Conservation (phyloP, 2,888 invertebrate species). For the Terebella lapidaria region DNA sequence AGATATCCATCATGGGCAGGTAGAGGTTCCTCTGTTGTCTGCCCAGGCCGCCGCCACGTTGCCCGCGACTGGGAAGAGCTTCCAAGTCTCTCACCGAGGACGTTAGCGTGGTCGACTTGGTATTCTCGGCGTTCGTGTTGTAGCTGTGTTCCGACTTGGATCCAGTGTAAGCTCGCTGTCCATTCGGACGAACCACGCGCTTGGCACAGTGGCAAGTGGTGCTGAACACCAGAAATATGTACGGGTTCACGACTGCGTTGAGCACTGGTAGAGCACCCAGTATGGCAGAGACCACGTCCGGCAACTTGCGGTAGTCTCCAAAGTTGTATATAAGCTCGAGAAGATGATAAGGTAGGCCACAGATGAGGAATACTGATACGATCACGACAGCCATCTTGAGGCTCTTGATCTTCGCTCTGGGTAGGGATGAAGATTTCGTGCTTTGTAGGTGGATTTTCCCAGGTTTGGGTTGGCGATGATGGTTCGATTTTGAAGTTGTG, state of each 20-base stretch:
- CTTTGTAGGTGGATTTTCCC: conserved; percentile 41
- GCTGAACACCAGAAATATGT: conserved; percentile 48
- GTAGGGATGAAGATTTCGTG: conserved; percentile 43
- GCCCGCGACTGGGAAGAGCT: too few relatives aligned
- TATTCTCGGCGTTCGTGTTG: too few relatives aligned
- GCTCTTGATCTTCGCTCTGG: conserved; percentile 51
- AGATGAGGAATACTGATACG: conserved; percentile 45
- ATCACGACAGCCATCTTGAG: conserved; percentile 52
- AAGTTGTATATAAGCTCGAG: conserved; percentile 49
- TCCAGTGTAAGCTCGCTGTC: too few relatives aligned
- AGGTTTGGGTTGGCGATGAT: conserved; percentile 21
- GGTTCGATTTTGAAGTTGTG: conserved; percentile 31
- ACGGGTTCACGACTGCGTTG: conserved; percentile 49
- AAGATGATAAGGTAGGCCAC: conserved; percentile 47
- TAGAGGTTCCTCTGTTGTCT: too few relatives aligned
- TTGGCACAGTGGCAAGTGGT: conserved; percentile 6
- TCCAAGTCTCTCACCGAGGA: too few relatives aligned
- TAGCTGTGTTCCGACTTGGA: too few relatives aligned
- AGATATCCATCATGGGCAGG: too few relatives aligned
- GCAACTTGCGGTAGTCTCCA: conserved; percentile 34
- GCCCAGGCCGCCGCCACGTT: too few relatives aligned
- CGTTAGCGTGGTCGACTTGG: too few relatives aligned
- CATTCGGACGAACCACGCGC: too few relatives aligned
- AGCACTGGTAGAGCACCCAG: conserved; percentile 46
- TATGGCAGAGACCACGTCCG: conserved; percentile 31